Conservation (phyloP, 2,113 vertebrate species). For the Excalfactoria chinensis region DNA sequence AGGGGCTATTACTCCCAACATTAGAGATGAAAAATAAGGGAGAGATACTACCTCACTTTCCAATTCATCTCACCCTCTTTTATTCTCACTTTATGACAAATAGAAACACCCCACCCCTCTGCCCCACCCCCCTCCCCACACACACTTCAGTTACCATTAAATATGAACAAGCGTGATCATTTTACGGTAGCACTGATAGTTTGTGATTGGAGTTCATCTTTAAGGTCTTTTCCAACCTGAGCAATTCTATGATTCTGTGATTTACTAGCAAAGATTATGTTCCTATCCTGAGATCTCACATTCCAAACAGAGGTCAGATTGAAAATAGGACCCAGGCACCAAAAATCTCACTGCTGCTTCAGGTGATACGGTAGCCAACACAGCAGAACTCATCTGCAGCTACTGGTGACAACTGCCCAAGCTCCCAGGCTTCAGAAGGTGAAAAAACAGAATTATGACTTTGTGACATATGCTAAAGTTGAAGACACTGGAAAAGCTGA, state of each 20-base stretch:
- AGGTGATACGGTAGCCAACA: neutral
- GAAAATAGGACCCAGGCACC: neutral
- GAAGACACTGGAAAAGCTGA: neutral
- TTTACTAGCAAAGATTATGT: neutral
- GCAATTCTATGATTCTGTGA: too few relatives aligned
- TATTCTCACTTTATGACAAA: neutral
- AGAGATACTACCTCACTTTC: neutral
- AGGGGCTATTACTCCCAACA: neutral
- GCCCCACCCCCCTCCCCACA: neutral
- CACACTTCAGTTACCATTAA: neutral
- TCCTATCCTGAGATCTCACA: neutral
- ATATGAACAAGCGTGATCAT: neutral
- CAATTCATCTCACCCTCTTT: neutral
- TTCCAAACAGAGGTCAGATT: neutral
- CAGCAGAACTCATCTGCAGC: neutral
- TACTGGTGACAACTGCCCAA: rapidly evolving
- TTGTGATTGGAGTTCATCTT: too few relatives aligned
- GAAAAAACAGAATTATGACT: neutral
- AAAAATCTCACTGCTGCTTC: neutral
- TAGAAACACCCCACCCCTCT: neutral
- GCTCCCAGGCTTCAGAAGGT: neutral
- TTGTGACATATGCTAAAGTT: neutral
- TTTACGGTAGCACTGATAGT: too few relatives aligned
- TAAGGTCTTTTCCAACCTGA: too few relatives aligned
- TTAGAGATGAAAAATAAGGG: neutral